A percentile compares a stretch with the other conserved stretches of the same genome.
Conservation (phyloP, 2,888 invertebrate genomes). For the Strigamia maritima region DNA sequence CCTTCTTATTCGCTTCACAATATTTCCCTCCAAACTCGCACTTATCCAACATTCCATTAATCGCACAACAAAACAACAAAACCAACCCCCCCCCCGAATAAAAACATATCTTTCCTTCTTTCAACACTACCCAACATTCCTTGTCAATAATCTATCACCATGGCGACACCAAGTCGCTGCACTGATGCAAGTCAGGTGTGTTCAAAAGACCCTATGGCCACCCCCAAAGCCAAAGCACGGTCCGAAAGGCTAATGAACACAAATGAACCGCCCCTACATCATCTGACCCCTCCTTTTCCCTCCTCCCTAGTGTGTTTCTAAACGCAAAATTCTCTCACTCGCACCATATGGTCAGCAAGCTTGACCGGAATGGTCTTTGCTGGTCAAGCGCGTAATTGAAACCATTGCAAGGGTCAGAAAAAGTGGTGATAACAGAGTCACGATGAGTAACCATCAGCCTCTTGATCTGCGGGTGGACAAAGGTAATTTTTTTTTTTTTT, state of each 20-base stretch:
- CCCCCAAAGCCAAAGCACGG: neutral
- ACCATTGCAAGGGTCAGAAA: conserved; percentile 6
- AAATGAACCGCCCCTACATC: conserved; percentile 6
- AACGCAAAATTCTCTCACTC: neutral
- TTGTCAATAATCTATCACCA: neutral
- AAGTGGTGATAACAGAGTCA: conserved; percentile 11
- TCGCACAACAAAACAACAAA: too few species aligned
- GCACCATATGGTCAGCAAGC: conserved; percentile 9
- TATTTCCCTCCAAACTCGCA: neutral
- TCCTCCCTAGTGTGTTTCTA: neutral
- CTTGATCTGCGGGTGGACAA: too few species aligned
- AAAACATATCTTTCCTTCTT: too few species aligned
- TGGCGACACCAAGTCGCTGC: neutral
- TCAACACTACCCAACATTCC: neutral
- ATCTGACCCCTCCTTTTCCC: conserved; percentile 14
- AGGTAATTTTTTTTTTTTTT: too few species aligned
- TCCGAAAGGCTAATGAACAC: conserved; percentile 20
- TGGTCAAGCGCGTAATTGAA: neutral
- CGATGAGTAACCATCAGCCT: neutral
- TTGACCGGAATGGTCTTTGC: conserved; percentile 14
- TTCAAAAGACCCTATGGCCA: neutral
- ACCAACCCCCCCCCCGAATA: too few species aligned
- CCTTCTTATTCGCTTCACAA: neutral
- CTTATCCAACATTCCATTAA: neutral
- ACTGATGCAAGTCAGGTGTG: conserved; percentile 5